Evolutionary conservation across 1,140 invertebrate genomes (phyloP).

Genomic region (Plutomurus gul): DNA sequence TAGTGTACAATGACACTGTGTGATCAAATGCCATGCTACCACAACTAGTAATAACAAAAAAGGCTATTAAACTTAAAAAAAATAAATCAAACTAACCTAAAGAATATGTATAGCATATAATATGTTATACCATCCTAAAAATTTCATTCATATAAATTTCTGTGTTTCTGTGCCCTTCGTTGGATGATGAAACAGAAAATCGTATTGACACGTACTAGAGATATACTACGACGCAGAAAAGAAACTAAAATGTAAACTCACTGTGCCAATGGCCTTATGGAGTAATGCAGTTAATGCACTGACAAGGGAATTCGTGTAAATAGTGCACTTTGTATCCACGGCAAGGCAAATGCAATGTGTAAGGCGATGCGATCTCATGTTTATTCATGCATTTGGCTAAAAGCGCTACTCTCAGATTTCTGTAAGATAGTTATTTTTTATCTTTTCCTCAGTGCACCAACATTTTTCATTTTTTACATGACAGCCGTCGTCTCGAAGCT

Average conservation of each 20-base stretch:
- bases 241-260: not conserved
- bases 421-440: not conserved
- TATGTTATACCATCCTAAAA: no score
- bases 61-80: no score
- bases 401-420: slow-evolving; percentile 6
- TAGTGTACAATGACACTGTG: no score
- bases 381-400: slow-evolving; percentile 19
- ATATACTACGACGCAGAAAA: no score
- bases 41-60: no score
- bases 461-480: slow-evolving; percentile 14
- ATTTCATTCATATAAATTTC: not conserved
- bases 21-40: no score
- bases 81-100: no score
- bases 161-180: not conserved
- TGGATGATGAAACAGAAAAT: not conserved
- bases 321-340: not conserved
- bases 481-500: not conserved
- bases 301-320: not conserved
- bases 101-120: no score
- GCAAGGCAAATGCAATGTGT: not conserved
- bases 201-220: no score
- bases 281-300: slow-evolving; percentile 1
- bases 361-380: slow-evolving; percentile 3
- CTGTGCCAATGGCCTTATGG: slow-evolving; percentile 22
- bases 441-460: not conserved